Base-by-base conservation (phyloP, 30 jellyfish, hydroid and myxozoan species). In the Aurelia sp. region DNA sequence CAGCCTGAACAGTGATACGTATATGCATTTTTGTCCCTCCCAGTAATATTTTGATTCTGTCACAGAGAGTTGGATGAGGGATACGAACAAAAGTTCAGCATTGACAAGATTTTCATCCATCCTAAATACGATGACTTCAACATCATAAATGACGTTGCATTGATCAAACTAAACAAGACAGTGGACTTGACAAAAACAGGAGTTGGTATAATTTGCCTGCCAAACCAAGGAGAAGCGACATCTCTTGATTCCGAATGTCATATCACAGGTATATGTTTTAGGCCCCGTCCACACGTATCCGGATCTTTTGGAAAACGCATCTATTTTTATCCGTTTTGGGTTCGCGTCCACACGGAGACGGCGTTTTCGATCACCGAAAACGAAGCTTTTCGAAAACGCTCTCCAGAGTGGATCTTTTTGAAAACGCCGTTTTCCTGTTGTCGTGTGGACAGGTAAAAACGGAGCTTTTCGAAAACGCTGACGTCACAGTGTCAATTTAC, bases 141-240 rank as follows among this genome's bases (percentile, higher is more conserved):
- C 9, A 13, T 84, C 66, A 64, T 61, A 22, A 73, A 66, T 84
- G 93, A 84, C 75, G 73, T 84, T 50, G 93, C 93, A 17, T 20
- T 84, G 93, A 44, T 84, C 50, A 84, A 84, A 62, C 63, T 84
- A 87, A 74, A 84, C 55, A 65, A 62, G 60, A 74, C 71, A 31
- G 93, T 74, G 22, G 76, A 13, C 11, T 47, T 84, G 75, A 74
- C 74, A 33, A 57, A 35, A 18, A 66, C 73, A n/a, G 35, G 41
- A 41, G 62, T 84, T 51, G 93, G 93, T 44, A 0, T 77, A 15
- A 87, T 73, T 35, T 84, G 93, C 71, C 61, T 84, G 37, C 93
- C 93, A 64, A 58, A 67, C 30, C 70, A 60, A 8, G 91, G 91
- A 67, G 84, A 63, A 21, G 76, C 51, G 4, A 44, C 74, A 7